Conservation (phyloP, 2,888 invertebrate genomes). For the Mimas tiliae region DNA sequence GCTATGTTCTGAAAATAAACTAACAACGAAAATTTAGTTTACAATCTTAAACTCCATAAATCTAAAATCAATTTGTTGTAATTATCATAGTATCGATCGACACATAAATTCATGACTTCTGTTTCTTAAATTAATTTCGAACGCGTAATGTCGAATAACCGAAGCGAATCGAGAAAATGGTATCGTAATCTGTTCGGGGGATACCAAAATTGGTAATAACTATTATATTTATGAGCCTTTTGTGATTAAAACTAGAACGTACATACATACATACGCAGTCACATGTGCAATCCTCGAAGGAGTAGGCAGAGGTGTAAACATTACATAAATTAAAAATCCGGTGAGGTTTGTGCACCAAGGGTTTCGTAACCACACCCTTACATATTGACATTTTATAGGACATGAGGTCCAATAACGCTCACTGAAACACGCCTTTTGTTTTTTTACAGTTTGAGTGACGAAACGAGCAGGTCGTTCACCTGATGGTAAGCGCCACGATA, state of each 20-base stretch:
- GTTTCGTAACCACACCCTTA: too few relatives aligned
- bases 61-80: slow-evolving; percentile 26
- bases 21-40: background rate
- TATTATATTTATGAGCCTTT: background rate
- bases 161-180: slow-evolving; percentile 38
- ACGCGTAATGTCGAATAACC: slow-evolving; percentile 34
- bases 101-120: slow-evolving; percentile 33
- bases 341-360: too few relatives aligned
- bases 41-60: slow-evolving; percentile 13
- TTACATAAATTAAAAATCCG: too few relatives aligned
- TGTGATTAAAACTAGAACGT: slow-evolving; percentile 8
- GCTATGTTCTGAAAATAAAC: slow-evolving; percentile 2
- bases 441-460: too few relatives aligned
- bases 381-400: too few relatives aligned
- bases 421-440: too few relatives aligned
- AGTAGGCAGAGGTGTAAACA: too few relatives aligned
- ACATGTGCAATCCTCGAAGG: too few relatives aligned
- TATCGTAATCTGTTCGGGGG: slow-evolving; percentile 33
- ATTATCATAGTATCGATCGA: slow-evolving; percentile 15
- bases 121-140: slow-evolving; percentile 38
- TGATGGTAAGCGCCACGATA: too few relatives aligned
- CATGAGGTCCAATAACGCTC: too few relatives aligned
- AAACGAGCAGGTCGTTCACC: too few relatives aligned
- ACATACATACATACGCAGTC: too few relatives aligned
- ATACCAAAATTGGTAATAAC: slow-evolving; percentile 32